phyloP scores from a whole-genome alignment of 2,888 invertebrate genomes.

The Zhuqinia jingwanae region DNA sequence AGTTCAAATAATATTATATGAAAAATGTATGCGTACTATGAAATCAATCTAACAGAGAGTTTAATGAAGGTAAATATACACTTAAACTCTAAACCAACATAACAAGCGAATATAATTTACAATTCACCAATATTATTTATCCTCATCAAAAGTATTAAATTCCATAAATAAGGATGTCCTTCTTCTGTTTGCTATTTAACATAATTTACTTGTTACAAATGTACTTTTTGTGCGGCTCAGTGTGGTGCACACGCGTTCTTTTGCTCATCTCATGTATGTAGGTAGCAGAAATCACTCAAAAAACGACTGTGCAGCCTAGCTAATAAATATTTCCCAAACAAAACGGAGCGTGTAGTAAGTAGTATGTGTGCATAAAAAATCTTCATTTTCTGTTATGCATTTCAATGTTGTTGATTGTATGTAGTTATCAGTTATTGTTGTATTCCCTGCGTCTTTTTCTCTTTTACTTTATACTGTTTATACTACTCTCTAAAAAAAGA shows the following conservation, averaged over 20 bases:
- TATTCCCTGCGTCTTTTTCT: not conserved
- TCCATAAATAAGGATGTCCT: not conserved
- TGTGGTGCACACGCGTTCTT: not conserved
- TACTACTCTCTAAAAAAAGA: no score
- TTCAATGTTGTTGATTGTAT: not conserved
- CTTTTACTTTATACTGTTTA: not conserved
- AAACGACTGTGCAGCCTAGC: no score
- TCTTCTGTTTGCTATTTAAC: not conserved
- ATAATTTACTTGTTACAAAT: not conserved
- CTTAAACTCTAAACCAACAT: no score
- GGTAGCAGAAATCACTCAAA: not conserved
- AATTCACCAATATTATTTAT: no score
- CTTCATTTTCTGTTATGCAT: not conserved
- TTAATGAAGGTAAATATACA: no score
- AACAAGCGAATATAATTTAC: no score
- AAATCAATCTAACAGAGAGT: no score
- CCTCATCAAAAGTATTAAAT: no score
- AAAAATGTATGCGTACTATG: no score
- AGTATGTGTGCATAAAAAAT: no score
- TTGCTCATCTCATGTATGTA: not conserved
- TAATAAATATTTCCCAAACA: constrained; percentile 6
- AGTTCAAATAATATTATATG: no score
- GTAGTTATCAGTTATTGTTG: not conserved
- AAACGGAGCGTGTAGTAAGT: not conserved
- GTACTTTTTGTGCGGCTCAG: not conserved